Percentiles rank a stretch among this genome's conserved stretches.
Conservation (phyloP, 2,797 vertebrate genomes). For the Lacerta viridis region DNA sequence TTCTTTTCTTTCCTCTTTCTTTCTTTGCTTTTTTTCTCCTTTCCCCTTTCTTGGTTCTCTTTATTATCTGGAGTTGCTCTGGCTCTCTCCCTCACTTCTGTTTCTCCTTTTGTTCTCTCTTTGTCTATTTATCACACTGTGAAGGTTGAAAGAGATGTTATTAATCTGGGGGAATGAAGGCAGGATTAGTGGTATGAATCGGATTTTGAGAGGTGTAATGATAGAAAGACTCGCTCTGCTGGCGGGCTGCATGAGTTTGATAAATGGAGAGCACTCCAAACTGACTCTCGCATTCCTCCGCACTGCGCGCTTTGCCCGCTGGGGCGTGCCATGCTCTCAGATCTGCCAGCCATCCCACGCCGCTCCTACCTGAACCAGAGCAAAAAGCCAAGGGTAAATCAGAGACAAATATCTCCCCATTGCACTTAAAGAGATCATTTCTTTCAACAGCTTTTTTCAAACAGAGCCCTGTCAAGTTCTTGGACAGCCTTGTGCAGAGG, state of each 20-base stretch:
- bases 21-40: constrained; percentile 76
- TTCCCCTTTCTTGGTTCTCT: constrained; percentile 86
- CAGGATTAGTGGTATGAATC: constrained; percentile 99
- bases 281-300: constrained; percentile 89
- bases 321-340: constrained; percentile 90
- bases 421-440: constrained; percentile 86
- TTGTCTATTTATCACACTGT: constrained; percentile 99
- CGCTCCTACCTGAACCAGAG: constrained; percentile 87
- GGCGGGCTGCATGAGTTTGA: constrained; percentile 99
- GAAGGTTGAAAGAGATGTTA: constrained; percentile 99
- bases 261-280: constrained; percentile 97
- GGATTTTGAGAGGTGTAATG: constrained; percentile 99
- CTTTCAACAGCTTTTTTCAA: constrained; percentile 83
- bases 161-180: constrained; percentile 99
- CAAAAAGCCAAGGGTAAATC: constrained; percentile 89
- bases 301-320: constrained; percentile 86
- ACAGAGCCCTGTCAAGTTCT: constrained; percentile 77
- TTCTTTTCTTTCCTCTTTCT: constrained; percentile 69
- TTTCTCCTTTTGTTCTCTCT: constrained; percentile 97
- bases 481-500: constrained; percentile 71
- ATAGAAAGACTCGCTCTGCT: constrained; percentile 99
- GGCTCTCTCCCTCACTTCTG: constrained; percentile 90
- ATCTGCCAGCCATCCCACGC: constrained; percentile 87
- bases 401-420: constrained; percentile 86
- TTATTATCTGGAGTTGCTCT: constrained; percentile 88